Conservation (phyloP, 2,797 vertebrate species). For the Menidia menidia region DNA sequence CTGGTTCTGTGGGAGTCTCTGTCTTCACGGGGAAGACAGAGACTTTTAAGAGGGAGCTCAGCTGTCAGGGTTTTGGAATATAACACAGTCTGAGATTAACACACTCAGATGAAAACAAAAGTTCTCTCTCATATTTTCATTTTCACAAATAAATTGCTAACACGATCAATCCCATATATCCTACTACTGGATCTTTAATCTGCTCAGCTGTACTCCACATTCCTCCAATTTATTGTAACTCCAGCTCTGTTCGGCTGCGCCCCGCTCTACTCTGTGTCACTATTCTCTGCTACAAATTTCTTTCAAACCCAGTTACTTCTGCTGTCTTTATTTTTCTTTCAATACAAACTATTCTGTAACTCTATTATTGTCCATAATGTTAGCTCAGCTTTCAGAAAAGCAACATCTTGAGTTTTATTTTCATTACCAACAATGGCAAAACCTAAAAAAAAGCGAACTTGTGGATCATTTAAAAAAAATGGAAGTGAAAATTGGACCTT, state of each 20-base stretch:
- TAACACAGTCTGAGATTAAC: background rate
- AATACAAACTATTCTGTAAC: background rate
- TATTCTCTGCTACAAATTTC: background rate
- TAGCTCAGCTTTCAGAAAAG: background rate
- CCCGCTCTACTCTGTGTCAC: background rate
- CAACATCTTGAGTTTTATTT: background rate
- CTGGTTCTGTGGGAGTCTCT: slow-evolving; percentile 47
- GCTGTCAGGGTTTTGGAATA: slow-evolving; percentile 1
- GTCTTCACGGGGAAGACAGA: slow-evolving; percentile 51
- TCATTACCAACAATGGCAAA: background rate
- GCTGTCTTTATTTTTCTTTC: background rate
- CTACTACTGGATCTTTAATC: background rate
- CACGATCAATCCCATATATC: background rate
- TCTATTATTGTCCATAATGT: background rate
- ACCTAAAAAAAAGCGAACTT: too few relatives aligned
- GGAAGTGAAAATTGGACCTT: too few relatives aligned
- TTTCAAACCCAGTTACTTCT: slow-evolving; percentile 4
- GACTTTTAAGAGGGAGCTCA: slow-evolving; percentile 13
- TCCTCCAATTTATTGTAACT: slow-evolving; percentile 2
- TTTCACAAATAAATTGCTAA: slow-evolving; percentile 8
- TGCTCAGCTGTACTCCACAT: background rate
- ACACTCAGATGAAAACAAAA: slow-evolving; percentile 2
- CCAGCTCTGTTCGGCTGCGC: background rate
- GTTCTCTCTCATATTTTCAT: background rate
- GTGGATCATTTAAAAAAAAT: too few relatives aligned